These are phyloP conservation scores for Apis cerana DNA, from an alignment of 1,140 invertebrate species.

Conservation along the genomic window DNA sequence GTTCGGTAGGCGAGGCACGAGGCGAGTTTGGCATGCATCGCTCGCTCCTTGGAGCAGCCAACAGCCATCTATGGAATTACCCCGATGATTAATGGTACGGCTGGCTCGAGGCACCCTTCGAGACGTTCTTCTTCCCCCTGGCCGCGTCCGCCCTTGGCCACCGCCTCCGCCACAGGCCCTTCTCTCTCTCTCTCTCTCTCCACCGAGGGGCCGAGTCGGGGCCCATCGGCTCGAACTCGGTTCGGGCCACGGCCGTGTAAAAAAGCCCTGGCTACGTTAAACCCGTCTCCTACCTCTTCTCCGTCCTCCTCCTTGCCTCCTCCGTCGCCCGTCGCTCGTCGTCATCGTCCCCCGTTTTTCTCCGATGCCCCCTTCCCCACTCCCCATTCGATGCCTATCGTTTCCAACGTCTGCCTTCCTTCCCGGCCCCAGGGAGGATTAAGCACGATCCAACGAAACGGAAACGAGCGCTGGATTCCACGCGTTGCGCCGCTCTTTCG, in stretches of 20 bases:
- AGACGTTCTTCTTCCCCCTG: slow-evolving; percentile 54
- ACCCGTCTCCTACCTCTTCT: slow-evolving; percentile 45
- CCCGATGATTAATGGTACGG: slow-evolving; percentile 75
- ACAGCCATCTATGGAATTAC: slow-evolving; percentile 77
- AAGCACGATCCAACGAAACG: not conserved
- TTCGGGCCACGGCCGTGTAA: slow-evolving; percentile 65
- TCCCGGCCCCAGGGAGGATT: not conserved
- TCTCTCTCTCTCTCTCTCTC: no score
- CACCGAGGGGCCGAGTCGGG: not conserved
- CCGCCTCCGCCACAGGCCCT: slow-evolving; percentile 31
- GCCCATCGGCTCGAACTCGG: slow-evolving; percentile 37
- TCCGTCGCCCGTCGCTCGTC: not conserved
- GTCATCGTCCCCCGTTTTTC: slow-evolving; percentile 8
- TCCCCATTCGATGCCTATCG: slow-evolving; percentile 26
- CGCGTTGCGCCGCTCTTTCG: not conserved
- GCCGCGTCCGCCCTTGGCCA: slow-evolving; percentile 25
- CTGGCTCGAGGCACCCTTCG: slow-evolving; percentile 62
- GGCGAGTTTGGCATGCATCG: slow-evolving; percentile 77
- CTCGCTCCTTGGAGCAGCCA: slow-evolving; percentile 74
- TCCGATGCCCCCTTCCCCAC: not conserved
- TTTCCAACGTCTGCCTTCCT: not conserved
- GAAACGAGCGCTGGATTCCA: slow-evolving; percentile 8
- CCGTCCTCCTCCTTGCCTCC: not conserved
- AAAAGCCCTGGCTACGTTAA: slow-evolving; percentile 70
- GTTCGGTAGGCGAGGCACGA: slow-evolving; percentile 67